Evolutionary conservation across 2,888 invertebrate species (phyloP).

Genomic region (Parapristionchus giblindavisi): DNA sequence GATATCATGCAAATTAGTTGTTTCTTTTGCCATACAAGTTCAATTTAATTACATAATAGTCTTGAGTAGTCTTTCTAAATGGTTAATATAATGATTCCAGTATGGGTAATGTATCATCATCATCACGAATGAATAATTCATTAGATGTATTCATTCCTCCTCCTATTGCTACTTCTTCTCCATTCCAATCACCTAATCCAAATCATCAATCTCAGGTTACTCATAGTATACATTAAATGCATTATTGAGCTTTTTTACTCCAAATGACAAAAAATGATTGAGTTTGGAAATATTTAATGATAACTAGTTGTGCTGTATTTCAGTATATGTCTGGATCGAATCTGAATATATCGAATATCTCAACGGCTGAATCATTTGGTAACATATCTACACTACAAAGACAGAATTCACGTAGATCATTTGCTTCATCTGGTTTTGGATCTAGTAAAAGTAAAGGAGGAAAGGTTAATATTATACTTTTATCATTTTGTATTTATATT

Average conservation of each 20-base stretch:
- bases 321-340: slow-evolving; percentile 26
- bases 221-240: too few relatives aligned
- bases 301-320: not conserved
- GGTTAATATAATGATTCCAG: too few relatives aligned
- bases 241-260: too few relatives aligned
- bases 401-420: slow-evolving; percentile 31
- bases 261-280: not conserved
- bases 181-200: slow-evolving; percentile 8
- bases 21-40: too few relatives aligned
- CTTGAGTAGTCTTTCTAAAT: too few relatives aligned
- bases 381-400: slow-evolving; percentile 29
- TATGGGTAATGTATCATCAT: too few relatives aligned
- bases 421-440: slow-evolving; percentile 35
- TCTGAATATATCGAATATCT: slow-evolving; percentile 27
- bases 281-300: not conserved
- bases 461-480: not conserved
- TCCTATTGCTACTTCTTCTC: slow-evolving; percentile 27
- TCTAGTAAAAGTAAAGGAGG: slow-evolving; percentile 30
- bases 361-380: slow-evolving; percentile 32
- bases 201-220: slow-evolving; percentile 1
- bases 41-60: too few relatives aligned
- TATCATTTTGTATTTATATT: too few relatives aligned
- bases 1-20: too few relatives aligned
- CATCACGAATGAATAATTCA: too few relatives aligned
- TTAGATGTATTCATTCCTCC: slow-evolving; percentile 15